Conservation (phyloP, 1,140 invertebrate genomes). For the Lasioglossum albipes region DNA sequence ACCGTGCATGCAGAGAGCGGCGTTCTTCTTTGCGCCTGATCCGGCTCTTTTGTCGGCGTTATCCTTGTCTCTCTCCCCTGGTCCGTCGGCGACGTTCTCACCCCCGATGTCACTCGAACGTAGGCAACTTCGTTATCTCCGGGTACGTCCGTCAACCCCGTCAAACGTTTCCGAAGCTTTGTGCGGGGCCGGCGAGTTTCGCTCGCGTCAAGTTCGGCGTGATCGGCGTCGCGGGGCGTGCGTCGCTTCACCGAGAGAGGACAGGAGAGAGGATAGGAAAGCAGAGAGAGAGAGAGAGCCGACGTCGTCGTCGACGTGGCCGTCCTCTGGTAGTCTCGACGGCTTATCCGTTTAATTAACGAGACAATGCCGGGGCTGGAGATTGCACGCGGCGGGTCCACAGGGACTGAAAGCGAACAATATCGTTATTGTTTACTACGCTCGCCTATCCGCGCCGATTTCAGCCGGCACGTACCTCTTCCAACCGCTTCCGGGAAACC, state of each 20-base stretch:
- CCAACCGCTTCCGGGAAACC: no score
- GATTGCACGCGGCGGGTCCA: slow-evolving; percentile 62
- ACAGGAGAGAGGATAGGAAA: no score
- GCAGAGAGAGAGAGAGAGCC: not conserved
- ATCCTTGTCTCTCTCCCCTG: not conserved
- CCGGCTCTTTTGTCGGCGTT: not conserved
- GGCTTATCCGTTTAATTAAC: slow-evolving; percentile 80
- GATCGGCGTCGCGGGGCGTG: slow-evolving; percentile 7
- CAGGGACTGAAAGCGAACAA: slow-evolving; percentile 65
- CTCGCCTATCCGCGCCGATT: slow-evolving; percentile 4
- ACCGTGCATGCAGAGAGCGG: not conserved
- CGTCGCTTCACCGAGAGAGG: no score
- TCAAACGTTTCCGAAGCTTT: slow-evolving; percentile 73
- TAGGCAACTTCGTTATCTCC: slow-evolving; percentile 66
- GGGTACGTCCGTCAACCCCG: slow-evolving; percentile 68
- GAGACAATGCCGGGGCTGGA: slow-evolving; percentile 72
- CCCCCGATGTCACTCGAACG: slow-evolving; percentile 35
- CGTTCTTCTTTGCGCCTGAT: not conserved
- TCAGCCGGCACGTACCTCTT: no score
- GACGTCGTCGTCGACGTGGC: slow-evolving; percentile 24
- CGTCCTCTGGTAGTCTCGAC: slow-evolving; percentile 44
- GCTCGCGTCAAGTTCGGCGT: slow-evolving; percentile 35
- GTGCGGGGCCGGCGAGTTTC: slow-evolving; percentile 32
- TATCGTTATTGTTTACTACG: slow-evolving; percentile 65
- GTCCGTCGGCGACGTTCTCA: not conserved